Base-by-base conservation (phyloP, 2,797 vertebrate genomes). In the Jordanella pulchra region DNA sequence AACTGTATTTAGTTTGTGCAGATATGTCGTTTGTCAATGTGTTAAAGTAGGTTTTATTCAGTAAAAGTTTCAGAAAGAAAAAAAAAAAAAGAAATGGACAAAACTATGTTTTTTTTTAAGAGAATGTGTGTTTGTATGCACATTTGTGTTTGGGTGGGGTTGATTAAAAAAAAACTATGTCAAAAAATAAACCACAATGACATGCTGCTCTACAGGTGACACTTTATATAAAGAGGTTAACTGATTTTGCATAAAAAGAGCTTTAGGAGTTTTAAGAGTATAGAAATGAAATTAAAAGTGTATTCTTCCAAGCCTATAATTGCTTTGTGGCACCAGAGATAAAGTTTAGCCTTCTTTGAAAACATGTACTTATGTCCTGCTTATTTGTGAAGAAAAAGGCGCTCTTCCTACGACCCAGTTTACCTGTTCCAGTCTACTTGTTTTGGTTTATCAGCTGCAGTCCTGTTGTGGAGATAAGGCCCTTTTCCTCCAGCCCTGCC, bases 401-500 rank as follows among this genome's bases (percentile, higher is more conserved):
- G 48, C 35, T 61, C 30, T 14, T 48, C 21, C 63, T 30, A 72
- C 23, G 73, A 42, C 58, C 23, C 47, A 79, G 73, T 73, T 39
- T 79, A 71, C 63, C 56, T 44, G 50, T 58, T 45, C 73, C 30
- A 71, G 4, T 68, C 63, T 50, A 74, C 63, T 69, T 78, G 74
- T 79, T 74, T 39, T 47, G 54, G 27, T 60, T 81, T 77, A 85
- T 88, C 81, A 84, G 82, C 72, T 77, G 80, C 60, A 72, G 84
- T 69, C 67, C 47, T 73, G 73, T 73, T 76, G 76, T 82, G 80
- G 69, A 79, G 87, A 91, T 89, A 87, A 88, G 82, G 84, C 84
- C 85, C 72, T 82, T 39, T 82, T 80, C 72, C 84, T 83, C 67
- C 32, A 68, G 81, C 76, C 77, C 83, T 84, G 87, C 79, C 82